A percentile compares a stretch with the other conserved stretches of the same genome.
phyloP scores from a whole-genome alignment of 53 echinoderm and acorn worm genomes.

The Holothuria leucospilota region DNA sequence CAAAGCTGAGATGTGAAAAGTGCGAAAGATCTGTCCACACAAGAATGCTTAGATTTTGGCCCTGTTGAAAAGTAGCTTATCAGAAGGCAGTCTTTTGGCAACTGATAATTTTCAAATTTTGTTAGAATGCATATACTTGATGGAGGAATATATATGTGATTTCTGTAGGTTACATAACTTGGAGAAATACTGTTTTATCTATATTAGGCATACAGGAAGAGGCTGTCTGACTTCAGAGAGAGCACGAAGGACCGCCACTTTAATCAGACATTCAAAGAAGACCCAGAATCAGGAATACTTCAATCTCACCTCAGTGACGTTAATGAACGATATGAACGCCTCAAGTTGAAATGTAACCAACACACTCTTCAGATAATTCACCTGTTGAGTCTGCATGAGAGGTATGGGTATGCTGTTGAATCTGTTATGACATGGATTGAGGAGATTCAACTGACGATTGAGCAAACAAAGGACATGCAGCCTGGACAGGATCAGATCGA shows the following conservation, averaged over 20 bases:
- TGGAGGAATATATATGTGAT: not conserved
- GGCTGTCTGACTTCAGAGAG: conserved; percentile 86
- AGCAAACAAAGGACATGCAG: conserved; percentile 53
- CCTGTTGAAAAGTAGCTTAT: too few relatives aligned
- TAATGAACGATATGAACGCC: conserved; percentile 89
- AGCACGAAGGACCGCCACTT: conserved; percentile 72
- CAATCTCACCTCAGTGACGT: conserved; percentile 77
- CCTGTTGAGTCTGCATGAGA: conserved; percentile 91
- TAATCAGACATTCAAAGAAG: conserved; percentile 82
- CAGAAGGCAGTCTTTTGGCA: too few relatives aligned
- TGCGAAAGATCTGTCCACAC: too few relatives aligned
- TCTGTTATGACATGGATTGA: conserved; percentile 88
- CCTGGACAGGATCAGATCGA: conserved; percentile 71
- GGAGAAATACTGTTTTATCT: not conserved
- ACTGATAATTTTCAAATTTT: too few relatives aligned
- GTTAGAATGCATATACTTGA: too few relatives aligned
- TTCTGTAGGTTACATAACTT: not conserved
- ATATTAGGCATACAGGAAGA: conserved; percentile 72
- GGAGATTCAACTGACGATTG: conserved; percentile 71
- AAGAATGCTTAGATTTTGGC: not conserved
- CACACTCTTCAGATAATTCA: conserved; percentile 84
- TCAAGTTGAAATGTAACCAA: conserved; percentile 85
- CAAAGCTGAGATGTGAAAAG: too few relatives aligned
- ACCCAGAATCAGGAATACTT: conserved; percentile 80
- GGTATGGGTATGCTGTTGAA: conserved; percentile 77